These are phyloP conservation scores for Geothlypis trichas DNA, from an alignment of 2,113 vertebrate species.

Conservation along the genomic window DNA sequence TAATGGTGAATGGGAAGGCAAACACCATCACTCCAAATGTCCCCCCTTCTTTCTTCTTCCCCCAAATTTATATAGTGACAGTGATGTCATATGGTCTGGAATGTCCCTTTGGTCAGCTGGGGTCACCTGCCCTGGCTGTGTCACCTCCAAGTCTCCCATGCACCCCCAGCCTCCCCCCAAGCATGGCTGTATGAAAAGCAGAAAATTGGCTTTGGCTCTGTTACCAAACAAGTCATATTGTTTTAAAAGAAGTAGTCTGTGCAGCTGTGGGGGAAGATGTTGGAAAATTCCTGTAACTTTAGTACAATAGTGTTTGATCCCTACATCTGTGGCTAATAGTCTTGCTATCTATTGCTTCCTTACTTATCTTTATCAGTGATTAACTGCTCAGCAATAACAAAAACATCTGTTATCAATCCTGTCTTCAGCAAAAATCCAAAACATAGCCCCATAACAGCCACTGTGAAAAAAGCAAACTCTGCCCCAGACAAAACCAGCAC, in stretches of 20 bases:
- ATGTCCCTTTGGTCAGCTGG: background rate
- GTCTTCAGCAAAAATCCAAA: background rate
- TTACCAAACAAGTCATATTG: background rate
- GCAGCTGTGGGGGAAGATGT: background rate
- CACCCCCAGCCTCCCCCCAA: too few relatives aligned
- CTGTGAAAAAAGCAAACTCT: background rate
- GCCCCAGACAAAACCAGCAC: background rate
- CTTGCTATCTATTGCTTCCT: background rate
- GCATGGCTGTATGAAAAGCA: fast-evolving
- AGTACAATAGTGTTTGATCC: background rate
- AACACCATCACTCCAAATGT: background rate
- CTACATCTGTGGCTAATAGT: background rate
- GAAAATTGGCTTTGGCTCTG: background rate
- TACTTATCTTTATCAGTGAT: background rate
- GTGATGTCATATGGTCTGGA: background rate
- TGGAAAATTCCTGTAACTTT: background rate
- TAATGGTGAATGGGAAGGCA: background rate
- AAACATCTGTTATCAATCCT: background rate
- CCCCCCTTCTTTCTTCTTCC: background rate
- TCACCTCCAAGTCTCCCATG: background rate
- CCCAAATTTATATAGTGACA: background rate
- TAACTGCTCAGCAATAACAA: background rate
- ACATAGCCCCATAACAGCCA: background rate
- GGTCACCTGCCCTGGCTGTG: background rate
- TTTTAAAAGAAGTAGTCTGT: background rate